Conservation (phyloP, 1,140 invertebrate species). For the Hyles euphorbiae region DNA sequence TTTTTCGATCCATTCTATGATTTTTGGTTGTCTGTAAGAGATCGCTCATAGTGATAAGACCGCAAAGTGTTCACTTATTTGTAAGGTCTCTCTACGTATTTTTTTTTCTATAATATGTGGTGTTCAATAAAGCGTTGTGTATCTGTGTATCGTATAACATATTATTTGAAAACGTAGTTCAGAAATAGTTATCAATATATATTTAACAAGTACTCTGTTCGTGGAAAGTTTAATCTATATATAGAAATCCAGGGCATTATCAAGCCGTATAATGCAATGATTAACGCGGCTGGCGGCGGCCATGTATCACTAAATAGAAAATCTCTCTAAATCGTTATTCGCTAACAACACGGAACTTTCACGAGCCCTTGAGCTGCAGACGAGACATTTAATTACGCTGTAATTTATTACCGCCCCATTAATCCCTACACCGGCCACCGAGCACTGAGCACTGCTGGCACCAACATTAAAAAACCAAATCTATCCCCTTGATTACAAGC, state of each 20-base stretch:
- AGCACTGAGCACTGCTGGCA: slow-evolving; percentile 39
- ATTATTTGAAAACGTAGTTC: no score
- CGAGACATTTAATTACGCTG: slow-evolving; percentile 61
- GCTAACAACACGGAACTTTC: neutral
- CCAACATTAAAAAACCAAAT: slow-evolving; percentile 51
- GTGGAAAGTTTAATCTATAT: neutral
- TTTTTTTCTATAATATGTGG: no score
- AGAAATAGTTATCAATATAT: no score
- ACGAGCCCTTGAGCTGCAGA: slow-evolving; percentile 24
- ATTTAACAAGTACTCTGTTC: neutral
- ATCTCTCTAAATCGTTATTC: slow-evolving; percentile 12
- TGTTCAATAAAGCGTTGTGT: no score
- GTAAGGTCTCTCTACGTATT: no score
- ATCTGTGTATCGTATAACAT: no score
- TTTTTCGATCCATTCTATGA: no score
- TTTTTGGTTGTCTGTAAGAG: no score
- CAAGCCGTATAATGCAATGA: neutral
- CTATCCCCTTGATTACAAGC: slow-evolving; percentile 70
- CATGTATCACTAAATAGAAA: neutral
- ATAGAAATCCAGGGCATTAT: no score
- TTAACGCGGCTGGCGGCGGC: neutral
- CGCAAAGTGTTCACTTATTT: no score
- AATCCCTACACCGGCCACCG: slow-evolving; percentile 35
- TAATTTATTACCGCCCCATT: slow-evolving; percentile 65
- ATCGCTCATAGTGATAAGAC: no score